phyloP scores from a whole-genome alignment of 2,113 vertebrate species.

The Furnarius figulus region DNA sequence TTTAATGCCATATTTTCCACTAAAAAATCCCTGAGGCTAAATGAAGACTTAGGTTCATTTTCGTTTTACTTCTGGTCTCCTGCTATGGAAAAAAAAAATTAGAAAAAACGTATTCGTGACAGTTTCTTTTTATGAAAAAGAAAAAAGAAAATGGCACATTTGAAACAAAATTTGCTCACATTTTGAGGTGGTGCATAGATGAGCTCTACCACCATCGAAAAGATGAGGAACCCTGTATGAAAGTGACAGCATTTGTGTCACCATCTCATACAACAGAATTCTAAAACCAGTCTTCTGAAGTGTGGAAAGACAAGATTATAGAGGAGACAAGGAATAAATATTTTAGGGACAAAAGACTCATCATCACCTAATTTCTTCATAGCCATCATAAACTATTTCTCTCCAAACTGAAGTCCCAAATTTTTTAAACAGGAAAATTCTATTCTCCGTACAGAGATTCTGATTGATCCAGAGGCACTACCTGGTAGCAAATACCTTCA shows the following conservation, averaged over 20 bases:
- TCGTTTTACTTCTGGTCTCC: not conserved
- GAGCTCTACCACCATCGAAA: not conserved
- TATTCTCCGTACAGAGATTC: not conserved
- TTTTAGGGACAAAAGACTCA: not conserved
- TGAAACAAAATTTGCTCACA: not conserved
- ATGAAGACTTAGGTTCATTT: not conserved
- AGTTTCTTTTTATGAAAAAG: not conserved
- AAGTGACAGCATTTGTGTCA: not conserved
- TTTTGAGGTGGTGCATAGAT: not conserved
- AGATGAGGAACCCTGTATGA: not conserved
- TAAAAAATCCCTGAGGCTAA: not conserved
- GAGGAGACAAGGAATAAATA: not conserved
- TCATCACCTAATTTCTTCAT: not conserved
- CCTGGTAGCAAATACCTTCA: not conserved
- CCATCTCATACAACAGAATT: not conserved
- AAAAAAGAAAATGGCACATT: not conserved
- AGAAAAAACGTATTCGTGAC: not conserved
- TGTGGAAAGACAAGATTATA: not conserved
- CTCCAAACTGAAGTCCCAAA: not conserved
- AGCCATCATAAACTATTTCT: not conserved
- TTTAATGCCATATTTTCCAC: not conserved
- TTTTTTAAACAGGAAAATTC: not conserved
- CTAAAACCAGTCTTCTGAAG: not conserved
- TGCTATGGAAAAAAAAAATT: not conserved
- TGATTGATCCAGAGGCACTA: not conserved